phyloP scores from a whole-genome alignment of 92 coral and sea anemone species.

The Epizoanthus ramosus region DNA sequence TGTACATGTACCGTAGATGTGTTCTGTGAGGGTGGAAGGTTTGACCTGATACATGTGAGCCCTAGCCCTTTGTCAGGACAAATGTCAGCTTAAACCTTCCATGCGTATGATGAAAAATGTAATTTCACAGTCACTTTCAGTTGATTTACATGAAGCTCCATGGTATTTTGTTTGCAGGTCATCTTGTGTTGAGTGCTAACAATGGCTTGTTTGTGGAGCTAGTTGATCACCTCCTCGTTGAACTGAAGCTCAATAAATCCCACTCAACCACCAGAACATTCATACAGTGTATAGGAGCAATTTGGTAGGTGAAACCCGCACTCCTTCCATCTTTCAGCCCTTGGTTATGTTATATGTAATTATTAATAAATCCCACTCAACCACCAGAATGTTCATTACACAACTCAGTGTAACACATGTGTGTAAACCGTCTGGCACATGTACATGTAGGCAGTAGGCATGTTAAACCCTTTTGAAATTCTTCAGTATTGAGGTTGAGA shows the following conservation, averaged over 20 bases:
- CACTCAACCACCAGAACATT: slow-evolving; percentile 95
- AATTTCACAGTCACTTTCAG: no score
- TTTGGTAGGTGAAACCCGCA: slow-evolving; percentile 63
- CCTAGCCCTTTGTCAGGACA: background rate
- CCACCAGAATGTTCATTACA: slow-evolving; percentile 60
- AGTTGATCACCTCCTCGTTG: slow-evolving; percentile 85
- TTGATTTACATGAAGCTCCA: no score
- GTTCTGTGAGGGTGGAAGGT: no score
- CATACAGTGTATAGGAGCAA: slow-evolving; percentile 95
- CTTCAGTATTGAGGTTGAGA: no score
- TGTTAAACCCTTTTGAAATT: background rate
- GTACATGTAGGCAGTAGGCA: background rate
- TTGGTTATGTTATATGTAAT: no score
- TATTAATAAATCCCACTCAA: no score
- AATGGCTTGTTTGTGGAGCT: slow-evolving; percentile 89
- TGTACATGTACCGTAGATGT: no score
- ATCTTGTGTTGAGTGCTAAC: slow-evolving; percentile 92
- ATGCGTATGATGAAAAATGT: background rate
- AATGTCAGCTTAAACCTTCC: no score
- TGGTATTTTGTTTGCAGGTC: slow-evolving; percentile 58
- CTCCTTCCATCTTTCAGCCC: no score
- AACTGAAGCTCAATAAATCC: slow-evolving; percentile 81
- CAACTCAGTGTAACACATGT: no score
- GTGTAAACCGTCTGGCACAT: no score
- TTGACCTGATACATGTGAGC: no score